These are phyloP conservation scores for Drosophila nr. fundita DNA, from an alignment of 2,888 invertebrate species.

Conservation along the genomic window DNA sequence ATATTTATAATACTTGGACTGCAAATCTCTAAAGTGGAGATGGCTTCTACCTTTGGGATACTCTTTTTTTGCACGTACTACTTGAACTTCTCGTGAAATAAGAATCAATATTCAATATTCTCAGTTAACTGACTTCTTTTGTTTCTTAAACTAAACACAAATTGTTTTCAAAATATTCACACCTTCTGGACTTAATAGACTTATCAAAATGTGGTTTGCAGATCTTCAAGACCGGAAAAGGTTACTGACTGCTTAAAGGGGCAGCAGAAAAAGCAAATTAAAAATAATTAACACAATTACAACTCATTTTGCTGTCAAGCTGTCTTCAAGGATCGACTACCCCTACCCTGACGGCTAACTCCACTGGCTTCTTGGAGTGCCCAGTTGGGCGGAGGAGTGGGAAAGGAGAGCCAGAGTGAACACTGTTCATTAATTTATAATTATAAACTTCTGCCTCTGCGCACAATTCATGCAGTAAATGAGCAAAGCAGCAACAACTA, in stretches of 20 bases:
- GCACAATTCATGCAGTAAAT: slow-evolving; percentile 51
- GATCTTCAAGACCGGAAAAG: slow-evolving; percentile 48
- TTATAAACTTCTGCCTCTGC: slow-evolving; percentile 69
- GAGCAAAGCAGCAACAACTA: slow-evolving; percentile 29
- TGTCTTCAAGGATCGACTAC: slow-evolving; percentile 51
- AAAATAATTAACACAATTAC: slow-evolving; percentile 71
- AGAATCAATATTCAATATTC: background rate
- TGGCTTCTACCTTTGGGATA: background rate
- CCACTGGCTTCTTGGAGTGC: slow-evolving; percentile 13
- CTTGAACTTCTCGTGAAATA: background rate
- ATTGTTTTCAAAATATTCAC: slow-evolving; percentile 9
- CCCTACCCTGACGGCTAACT: slow-evolving; percentile 6
- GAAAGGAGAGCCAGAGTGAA: slow-evolving; percentile 21
- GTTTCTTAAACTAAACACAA: background rate
- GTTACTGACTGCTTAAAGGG: slow-evolving; percentile 59
- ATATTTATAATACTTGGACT: background rate
- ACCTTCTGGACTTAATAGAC: slow-evolving; percentile 17
- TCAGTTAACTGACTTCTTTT: background rate
- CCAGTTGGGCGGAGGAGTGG: background rate
- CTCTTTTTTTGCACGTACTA: background rate
- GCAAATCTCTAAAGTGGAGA: background rate
- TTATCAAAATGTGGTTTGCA: slow-evolving; percentile 24
- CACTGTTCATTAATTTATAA: slow-evolving; percentile 75
- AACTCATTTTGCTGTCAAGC: slow-evolving; percentile 66
- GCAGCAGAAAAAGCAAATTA: slow-evolving; percentile 65